Percentiles rank a stretch among this genome's conserved stretches.
phyloP scores from a whole-genome alignment of 2,113 vertebrate genomes.

The Charina bottae region DNA sequence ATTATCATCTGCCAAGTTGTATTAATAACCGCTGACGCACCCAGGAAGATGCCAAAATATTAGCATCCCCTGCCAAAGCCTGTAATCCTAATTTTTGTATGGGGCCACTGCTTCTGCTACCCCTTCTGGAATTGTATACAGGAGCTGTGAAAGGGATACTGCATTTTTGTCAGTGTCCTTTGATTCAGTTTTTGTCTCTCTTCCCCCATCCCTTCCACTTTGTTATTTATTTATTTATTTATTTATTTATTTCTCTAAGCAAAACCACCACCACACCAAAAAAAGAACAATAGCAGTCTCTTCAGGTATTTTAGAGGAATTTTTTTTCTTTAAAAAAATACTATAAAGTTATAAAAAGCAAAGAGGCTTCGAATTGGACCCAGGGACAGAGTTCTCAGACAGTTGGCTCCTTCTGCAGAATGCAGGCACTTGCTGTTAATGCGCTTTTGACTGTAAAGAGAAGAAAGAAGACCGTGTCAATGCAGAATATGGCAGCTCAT shows the following conservation, averaged over 20 bases:
- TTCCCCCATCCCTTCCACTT: not conserved
- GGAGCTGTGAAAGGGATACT: not conserved
- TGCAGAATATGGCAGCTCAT: not conserved
- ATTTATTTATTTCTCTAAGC: slow-evolving; percentile 35
- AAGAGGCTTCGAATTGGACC: slow-evolving; percentile 39
- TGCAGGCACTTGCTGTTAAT: slow-evolving; percentile 78
- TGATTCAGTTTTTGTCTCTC: slow-evolving; percentile 54
- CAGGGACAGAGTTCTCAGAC: slow-evolving; percentile 55
- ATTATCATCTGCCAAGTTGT: not conserved
- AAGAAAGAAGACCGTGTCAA: slow-evolving; percentile 53
- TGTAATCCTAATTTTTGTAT: not conserved
- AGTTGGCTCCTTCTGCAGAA: slow-evolving; percentile 62
- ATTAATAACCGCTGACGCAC: not conserved
- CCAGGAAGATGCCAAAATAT: not conserved
- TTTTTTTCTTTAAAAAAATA: slow-evolving; percentile 72
- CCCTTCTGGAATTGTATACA: not conserved
- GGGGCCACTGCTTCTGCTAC: not conserved
- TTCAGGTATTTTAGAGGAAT: slow-evolving; percentile 77
- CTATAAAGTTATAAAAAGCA: slow-evolving; percentile 77
- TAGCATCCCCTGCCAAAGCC: not conserved
- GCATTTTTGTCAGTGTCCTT: slow-evolving; percentile 35
- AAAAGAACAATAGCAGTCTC: slow-evolving; percentile 74
- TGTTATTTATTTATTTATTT: not conserved
- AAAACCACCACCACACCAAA: slow-evolving; percentile 36
- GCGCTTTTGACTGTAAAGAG: slow-evolving; percentile 77